Evolutionary conservation across 2,797 vertebrate species (phyloP).

Genomic region (Dendrocincla tyrannina): DNA sequence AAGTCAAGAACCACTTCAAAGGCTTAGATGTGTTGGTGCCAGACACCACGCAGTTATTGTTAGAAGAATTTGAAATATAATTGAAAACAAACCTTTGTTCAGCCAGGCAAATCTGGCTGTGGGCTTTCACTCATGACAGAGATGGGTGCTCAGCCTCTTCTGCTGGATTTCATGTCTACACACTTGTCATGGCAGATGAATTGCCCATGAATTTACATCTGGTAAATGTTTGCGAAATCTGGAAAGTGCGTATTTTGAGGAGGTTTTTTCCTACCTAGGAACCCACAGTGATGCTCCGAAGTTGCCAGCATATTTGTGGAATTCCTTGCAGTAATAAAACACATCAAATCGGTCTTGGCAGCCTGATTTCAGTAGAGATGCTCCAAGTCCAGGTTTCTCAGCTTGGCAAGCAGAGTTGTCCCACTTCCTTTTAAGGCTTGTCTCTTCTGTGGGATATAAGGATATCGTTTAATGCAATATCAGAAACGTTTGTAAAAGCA

Average conservation of each 20-base stretch:
- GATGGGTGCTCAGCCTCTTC: conserved; percentile 67
- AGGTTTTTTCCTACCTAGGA: background rate
- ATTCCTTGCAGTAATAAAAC: conserved; percentile 63
- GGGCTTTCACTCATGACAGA: conserved; percentile 42
- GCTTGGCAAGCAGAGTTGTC: background rate
- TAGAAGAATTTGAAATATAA: conserved; percentile 80
- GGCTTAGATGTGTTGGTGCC: conserved; percentile 77
- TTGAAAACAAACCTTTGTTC: conserved; percentile 79
- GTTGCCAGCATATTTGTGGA: conserved; percentile 66
- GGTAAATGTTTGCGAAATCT: conserved; percentile 86
- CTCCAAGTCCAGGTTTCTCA: background rate
- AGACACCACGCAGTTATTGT: conserved; percentile 75
- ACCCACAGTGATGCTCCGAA: conserved; percentile 55
- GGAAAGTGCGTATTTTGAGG: conserved; percentile 71
- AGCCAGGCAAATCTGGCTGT: conserved; percentile 46
- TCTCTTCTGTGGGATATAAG: background rate
- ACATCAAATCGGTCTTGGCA: conserved; percentile 40
- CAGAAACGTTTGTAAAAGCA: background rate
- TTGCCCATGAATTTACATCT: conserved; percentile 85
- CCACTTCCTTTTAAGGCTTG: background rate
- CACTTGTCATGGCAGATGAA: conserved; percentile 85
- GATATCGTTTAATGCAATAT: background rate
- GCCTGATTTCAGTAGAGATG: background rate
- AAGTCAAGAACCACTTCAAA: conserved; percentile 78
- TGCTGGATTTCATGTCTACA: conserved; percentile 81